Evolutionary conservation across 2,888 invertebrate species (phyloP).

Genomic region (Brachylomia viminalis): DNA sequence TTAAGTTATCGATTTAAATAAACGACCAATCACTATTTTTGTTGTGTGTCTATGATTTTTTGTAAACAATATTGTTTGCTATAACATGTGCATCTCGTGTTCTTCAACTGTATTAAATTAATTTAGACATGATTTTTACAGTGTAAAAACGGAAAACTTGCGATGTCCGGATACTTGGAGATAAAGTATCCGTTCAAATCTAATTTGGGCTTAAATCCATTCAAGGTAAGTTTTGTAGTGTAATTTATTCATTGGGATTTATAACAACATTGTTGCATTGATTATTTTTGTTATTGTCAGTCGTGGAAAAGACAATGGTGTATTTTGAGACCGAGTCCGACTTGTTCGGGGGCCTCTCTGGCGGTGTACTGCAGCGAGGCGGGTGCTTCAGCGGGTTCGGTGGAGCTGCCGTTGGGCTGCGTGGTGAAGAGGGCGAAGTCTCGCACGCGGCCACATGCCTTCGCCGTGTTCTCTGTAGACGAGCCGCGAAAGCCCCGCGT

Average conservation of each 20-base stretch:
- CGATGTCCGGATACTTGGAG: slow-evolving; percentile 91
- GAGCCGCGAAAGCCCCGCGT: slow-evolving; percentile 91
- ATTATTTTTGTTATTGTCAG: slow-evolving; percentile 81
- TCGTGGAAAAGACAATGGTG: slow-evolving; percentile 93
- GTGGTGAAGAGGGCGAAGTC: slow-evolving; percentile 92
- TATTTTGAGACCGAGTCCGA: slow-evolving; percentile 90
- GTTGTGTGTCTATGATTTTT: slow-evolving; percentile 73
- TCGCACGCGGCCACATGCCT: slow-evolving; percentile 92
- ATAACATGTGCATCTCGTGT: slow-evolving; percentile 72
- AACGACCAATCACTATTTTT: slow-evolving; percentile 90
- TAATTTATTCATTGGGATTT: slow-evolving; percentile 57
- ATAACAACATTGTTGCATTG: slow-evolving; percentile 66
- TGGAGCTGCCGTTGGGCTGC: slow-evolving; percentile 91
- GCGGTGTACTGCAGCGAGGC: slow-evolving; percentile 90
- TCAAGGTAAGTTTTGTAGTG: slow-evolving; percentile 89
- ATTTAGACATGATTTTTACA: slow-evolving; percentile 58
- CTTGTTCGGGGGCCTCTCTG: slow-evolving; percentile 88
- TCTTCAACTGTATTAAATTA: slow-evolving; percentile 57
- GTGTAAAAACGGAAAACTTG: slow-evolving; percentile 59
- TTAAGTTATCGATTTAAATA: slow-evolving; percentile 70
- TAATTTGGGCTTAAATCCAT: slow-evolving; percentile 91
- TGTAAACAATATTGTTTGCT: slow-evolving; percentile 77
- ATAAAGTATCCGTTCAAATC: slow-evolving; percentile 92
- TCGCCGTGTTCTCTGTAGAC: slow-evolving; percentile 91
- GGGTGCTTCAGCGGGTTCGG: slow-evolving; percentile 85